phyloP scores from a whole-genome alignment of 2,113 vertebrate genomes.

The Ibidorhyncha struthersii region DNA sequence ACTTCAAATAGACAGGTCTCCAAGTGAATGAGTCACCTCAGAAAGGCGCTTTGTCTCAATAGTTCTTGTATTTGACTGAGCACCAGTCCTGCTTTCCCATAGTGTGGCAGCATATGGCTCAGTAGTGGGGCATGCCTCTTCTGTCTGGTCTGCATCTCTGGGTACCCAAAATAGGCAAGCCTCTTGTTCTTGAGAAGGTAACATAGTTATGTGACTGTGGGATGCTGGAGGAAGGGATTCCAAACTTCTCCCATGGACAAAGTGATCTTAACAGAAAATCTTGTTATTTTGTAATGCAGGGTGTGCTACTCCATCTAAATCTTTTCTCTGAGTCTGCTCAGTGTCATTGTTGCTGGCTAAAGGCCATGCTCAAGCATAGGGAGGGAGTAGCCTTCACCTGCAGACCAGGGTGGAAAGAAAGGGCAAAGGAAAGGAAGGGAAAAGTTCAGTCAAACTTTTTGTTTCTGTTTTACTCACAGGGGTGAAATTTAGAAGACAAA shows the following conservation, averaged over 20 bases:
- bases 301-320: neutral
- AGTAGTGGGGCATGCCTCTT: neutral
- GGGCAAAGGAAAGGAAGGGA: neutral
- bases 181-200: neutral
- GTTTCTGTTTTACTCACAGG: neutral
- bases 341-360: neutral
- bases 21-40: neutral
- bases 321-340: neutral
- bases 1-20: neutral
- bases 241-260: neutral
- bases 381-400: neutral
- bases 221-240: neutral
- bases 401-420: neutral
- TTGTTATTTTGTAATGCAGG: neutral
- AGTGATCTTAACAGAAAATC: neutral
- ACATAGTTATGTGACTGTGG: neutral
- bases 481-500: neutral
- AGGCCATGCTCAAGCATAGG: neutral
- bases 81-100: neutral
- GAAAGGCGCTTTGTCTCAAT: neutral
- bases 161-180: neutral
- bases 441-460: neutral
- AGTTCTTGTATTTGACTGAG: neutral
- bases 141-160: neutral
- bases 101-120: accelerated